Evolutionary conservation across 2,797 vertebrate genomes (phyloP).

Genomic region (Enteromius radiatus): DNA sequence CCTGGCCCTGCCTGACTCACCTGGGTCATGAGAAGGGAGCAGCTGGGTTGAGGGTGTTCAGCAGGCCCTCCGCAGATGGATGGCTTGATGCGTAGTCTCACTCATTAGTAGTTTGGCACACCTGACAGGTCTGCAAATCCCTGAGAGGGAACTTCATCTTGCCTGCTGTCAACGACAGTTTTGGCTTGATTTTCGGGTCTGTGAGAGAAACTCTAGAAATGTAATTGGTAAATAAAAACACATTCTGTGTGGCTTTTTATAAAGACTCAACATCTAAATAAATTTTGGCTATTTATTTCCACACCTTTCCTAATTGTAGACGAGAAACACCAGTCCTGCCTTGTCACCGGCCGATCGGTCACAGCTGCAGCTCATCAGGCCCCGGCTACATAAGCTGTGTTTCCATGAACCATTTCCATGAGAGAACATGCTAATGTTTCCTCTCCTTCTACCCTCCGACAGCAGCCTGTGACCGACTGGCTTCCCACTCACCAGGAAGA

Average conservation of each 20-base stretch:
- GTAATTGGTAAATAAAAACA: not conserved
- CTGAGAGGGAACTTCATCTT: constrained; percentile 25
- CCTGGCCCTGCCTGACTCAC: constrained; percentile 48
- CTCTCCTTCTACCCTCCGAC: too few relatives aligned
- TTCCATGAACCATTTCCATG: too few relatives aligned
- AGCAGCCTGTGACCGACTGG: too few relatives aligned
- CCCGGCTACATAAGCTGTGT: too few relatives aligned
- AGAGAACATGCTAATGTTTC: too few relatives aligned
- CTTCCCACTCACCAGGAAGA: too few relatives aligned
- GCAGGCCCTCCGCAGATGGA: constrained; percentile 53
- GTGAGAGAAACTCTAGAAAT: not conserved
- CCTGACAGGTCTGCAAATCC: constrained; percentile 45
- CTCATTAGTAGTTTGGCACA: constrained; percentile 53
- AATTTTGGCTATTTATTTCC: not conserved
- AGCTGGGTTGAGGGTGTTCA: constrained; percentile 59
- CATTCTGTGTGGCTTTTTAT: not conserved
- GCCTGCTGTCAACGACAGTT: constrained; percentile 5
- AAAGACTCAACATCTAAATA: not conserved
- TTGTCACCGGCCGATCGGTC: too few relatives aligned
- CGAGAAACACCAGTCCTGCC: too few relatives aligned
- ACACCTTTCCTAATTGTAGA: not conserved
- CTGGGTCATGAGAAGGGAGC: constrained; percentile 51
- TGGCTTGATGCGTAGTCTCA: constrained; percentile 53
- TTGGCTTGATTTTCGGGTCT: constrained; percentile 8
- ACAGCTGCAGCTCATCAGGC: too few relatives aligned